A percentile compares a stretch with the other conserved stretches of the same genome.
Conservation (phyloP, 2,113 vertebrate species). For the Perca fluviatilis region DNA sequence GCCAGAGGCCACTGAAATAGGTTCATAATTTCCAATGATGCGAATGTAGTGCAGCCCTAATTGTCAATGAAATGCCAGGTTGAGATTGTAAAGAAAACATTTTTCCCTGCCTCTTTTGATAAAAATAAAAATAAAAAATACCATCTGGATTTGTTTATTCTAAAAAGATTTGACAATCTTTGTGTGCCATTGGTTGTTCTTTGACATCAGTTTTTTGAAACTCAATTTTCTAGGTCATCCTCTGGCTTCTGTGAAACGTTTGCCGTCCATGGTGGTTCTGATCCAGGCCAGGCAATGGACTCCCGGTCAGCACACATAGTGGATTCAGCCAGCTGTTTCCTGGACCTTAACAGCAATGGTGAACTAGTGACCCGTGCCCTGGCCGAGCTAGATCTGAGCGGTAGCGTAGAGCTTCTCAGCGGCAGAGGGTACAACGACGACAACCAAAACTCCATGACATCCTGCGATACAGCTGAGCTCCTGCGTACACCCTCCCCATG, state of each 20-base stretch:
- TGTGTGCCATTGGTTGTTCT: not conserved
- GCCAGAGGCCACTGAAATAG: not conserved
- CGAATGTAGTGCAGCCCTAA: not conserved
- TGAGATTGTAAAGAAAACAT: conserved; percentile 9
- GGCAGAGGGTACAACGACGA: conserved; percentile 12
- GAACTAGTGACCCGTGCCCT: conserved; percentile 77
- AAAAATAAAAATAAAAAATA: not conserved
- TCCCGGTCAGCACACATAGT: conserved; percentile 29
- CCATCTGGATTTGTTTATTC: not conserved
- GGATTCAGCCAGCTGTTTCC: conserved; percentile 78
- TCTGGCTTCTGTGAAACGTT: conserved; percentile 85
- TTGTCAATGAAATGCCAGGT: not conserved
- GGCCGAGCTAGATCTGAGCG: conserved; percentile 79
- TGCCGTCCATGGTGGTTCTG: conserved; percentile 59
- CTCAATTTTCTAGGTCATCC: conserved; percentile 73
- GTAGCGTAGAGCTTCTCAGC: conserved; percentile 53
- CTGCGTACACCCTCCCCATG: conserved; percentile 60
- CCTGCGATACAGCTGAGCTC: conserved; percentile 71
- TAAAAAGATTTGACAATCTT: not conserved
- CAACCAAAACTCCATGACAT: conserved; percentile 59
- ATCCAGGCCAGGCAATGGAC: conserved; percentile 59
- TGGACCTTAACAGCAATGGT: conserved; percentile 81
- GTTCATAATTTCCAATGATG: not conserved
- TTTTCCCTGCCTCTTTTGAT: not conserved
- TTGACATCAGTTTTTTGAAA: not conserved